Evolutionary conservation across 2,113 vertebrate genomes (phyloP).

Genomic region (Stictonetta naevosa): DNA sequence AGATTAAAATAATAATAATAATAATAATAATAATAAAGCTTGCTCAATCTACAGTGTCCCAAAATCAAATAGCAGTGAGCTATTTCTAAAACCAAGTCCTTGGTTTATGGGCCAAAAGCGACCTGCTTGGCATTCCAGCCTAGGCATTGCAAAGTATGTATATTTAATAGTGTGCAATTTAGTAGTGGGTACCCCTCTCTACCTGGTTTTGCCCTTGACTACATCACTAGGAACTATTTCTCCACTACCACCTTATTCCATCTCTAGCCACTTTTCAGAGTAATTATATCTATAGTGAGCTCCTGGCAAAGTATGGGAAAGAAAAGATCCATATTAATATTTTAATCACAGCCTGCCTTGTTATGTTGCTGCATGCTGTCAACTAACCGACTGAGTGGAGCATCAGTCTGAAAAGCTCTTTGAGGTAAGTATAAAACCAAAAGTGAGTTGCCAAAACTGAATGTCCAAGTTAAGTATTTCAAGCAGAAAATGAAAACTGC

Average conservation of each 20-base stretch:
- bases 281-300: background rate
- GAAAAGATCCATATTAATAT: background rate
- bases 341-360: background rate
- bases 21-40: too few relatives aligned
- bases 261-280: background rate
- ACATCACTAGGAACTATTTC: background rate
- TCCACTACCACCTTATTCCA: background rate
- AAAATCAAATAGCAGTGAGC: background rate
- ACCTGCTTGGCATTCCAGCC: background rate
- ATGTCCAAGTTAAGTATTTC: background rate
- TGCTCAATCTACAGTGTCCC: background rate
- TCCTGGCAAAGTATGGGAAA: background rate
- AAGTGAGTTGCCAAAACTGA: background rate
- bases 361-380: background rate
- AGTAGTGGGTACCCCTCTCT: background rate
- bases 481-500: background rate
- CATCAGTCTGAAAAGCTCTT: background rate
- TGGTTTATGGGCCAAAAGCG: background rate
- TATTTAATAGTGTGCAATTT: background rate
- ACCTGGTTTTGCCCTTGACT: background rate
- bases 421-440: accelerated
- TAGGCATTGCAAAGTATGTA: background rate
- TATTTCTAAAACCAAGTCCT: background rate
- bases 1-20: background rate
- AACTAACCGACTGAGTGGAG: background rate